Conservation (phyloP, 2,888 invertebrate genomes). For the Drosophila sordidula region DNA sequence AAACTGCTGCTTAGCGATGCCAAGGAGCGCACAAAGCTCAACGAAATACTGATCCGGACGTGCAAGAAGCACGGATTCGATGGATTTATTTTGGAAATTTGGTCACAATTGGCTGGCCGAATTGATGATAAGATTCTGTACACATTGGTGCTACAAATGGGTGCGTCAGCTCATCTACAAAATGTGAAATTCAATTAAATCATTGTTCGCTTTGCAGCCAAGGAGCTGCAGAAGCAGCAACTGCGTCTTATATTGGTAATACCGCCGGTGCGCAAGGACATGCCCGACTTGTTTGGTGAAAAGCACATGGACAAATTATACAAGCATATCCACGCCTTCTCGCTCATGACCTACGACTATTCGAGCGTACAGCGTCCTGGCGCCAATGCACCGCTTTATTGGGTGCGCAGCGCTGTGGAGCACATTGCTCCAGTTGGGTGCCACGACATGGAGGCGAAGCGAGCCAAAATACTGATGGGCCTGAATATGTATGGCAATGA, state of each 20-base stretch:
- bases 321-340: slow-evolving; percentile 92
- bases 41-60: slow-evolving; percentile 88
- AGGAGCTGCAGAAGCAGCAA: slow-evolving; percentile 86
- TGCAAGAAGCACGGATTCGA: slow-evolving; percentile 93
- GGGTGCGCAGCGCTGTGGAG: slow-evolving; percentile 92
- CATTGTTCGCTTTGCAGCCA: slow-evolving; percentile 83
- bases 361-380: slow-evolving; percentile 93
- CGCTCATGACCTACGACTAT: slow-evolving; percentile 98
- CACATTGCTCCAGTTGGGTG: slow-evolving; percentile 88
- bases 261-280: slow-evolving; percentile 88
- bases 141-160: slow-evolving; percentile 88
- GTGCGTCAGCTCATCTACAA: slow-evolving; percentile 31
- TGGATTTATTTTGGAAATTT: slow-evolving; percentile 95
- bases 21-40: slow-evolving; percentile 89
- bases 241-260: slow-evolving; percentile 91
- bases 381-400: slow-evolving; percentile 94
- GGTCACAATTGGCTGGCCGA: slow-evolving; percentile 92
- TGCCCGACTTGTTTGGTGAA: slow-evolving; percentile 89
- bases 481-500: slow-evolving; percentile 97
- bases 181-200: not conserved
- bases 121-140: slow-evolving; percentile 87
- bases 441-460: slow-evolving; percentile 85
- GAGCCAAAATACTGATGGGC: slow-evolving; percentile 93
- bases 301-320: slow-evolving; percentile 92
- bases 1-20: slow-evolving; percentile 89